phyloP scores from a whole-genome alignment of 2,888 invertebrate species.

The Zaprionus lineosus region DNA sequence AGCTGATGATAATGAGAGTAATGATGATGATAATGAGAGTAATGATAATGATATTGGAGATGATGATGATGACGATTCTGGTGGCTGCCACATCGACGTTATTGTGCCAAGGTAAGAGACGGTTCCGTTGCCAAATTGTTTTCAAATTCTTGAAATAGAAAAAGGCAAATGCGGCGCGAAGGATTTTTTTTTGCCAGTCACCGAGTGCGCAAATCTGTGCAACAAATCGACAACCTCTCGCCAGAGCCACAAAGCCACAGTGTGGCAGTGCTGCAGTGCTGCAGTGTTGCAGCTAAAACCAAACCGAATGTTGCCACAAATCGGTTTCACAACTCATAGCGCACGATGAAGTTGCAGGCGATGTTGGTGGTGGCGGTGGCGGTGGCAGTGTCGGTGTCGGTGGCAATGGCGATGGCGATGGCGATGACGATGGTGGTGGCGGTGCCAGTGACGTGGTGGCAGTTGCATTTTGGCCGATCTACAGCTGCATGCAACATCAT shows the following conservation, averaged over 20 bases:
- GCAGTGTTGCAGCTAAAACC: slow-evolving; percentile 6
- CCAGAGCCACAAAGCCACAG: slow-evolving; percentile 24
- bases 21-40: slow-evolving; percentile 14
- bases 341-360: slow-evolving; percentile 43
- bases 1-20: slow-evolving; percentile 25
- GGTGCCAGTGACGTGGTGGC: background rate
- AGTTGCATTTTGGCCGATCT: slow-evolving; percentile 23
- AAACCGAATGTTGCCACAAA: slow-evolving; percentile 38
- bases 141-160: slow-evolving; percentile 61
- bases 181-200: slow-evolving; percentile 70
- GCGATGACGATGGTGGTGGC: slow-evolving; percentile 1
- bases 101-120: slow-evolving; percentile 76
- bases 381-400: slow-evolving; percentile 1
- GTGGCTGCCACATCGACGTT: slow-evolving; percentile 49
- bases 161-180: slow-evolving; percentile 48
- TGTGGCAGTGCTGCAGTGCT: too few species aligned
- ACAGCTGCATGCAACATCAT: slow-evolving; percentile 40
- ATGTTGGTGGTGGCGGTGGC: background rate
- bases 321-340: slow-evolving; percentile 60
- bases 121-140: slow-evolving; percentile 66
- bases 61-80: slow-evolving; percentile 15
- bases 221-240: slow-evolving; percentile 66
- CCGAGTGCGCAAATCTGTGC: slow-evolving; percentile 62
- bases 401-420: background rate
- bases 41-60: background rate